Conservation (phyloP, 2,888 invertebrate species). For the Dynastes tityus region DNA sequence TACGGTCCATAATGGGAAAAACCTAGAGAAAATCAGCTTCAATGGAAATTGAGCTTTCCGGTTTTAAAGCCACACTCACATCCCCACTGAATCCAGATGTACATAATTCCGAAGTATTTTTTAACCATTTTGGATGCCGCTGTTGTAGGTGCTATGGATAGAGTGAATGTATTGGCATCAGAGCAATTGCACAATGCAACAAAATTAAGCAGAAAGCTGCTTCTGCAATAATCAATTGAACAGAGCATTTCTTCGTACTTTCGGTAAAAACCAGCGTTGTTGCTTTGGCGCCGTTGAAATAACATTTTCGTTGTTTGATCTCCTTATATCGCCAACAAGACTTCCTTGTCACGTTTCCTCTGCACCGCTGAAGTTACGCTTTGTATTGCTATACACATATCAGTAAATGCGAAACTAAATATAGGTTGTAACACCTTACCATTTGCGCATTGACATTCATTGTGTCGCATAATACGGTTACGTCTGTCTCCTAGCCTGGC, state of each 20-base stretch:
- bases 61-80: no score
- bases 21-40: no score
- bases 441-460: conserved; percentile 23
- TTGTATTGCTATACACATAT: neutral
- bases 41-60: no score
- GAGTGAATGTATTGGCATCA: no score
- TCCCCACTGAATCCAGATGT: no score
- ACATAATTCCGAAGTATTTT: no score
- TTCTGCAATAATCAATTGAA: neutral
- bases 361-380: neutral
- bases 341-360: neutral
- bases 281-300: neutral
- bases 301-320: conserved; percentile 1
- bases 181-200: no score
- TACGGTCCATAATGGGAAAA: no score
- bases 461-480: conserved; percentile 22
- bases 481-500: neutral
- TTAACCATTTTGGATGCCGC: no score
- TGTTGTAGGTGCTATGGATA: no score
- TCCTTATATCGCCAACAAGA: conserved; percentile 6
- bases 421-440: neutral
- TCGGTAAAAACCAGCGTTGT: neutral
- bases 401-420: conserved; percentile 22
- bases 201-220: no score
- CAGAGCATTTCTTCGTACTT: neutral